Evolutionary conservation across 2,113 vertebrate genomes (phyloP).

Genomic region (Alethe castanea): DNA sequence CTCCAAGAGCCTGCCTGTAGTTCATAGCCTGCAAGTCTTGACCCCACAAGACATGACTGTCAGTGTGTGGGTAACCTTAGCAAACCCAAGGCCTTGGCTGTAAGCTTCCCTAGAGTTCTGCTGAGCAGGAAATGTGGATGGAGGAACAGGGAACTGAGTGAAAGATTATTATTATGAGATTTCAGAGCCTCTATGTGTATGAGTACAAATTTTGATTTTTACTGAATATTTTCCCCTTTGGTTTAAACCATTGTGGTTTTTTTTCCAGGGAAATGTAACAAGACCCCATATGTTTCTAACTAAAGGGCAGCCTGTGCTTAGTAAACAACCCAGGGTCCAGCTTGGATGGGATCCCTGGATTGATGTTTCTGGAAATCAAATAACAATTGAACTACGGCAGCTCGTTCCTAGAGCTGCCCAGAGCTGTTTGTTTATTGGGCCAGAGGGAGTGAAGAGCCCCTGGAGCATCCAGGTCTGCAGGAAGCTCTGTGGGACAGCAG

Average conservation of each 20-base stretch:
- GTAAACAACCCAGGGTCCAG: neutral
- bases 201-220: neutral
- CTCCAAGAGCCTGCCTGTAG: neutral
- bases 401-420: neutral
- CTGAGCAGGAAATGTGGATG: neutral
- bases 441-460: neutral
- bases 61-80: neutral
- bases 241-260: neutral
- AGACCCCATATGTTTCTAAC: slow-evolving; percentile 33
- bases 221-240: neutral
- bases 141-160: neutral
- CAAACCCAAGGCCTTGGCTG: neutral
- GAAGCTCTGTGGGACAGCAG: neutral
- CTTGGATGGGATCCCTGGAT: neutral
- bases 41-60: neutral
- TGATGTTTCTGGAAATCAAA: slow-evolving; percentile 4
- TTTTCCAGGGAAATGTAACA: neutral
- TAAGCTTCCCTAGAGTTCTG: neutral
- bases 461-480: neutral
- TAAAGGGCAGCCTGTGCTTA: slow-evolving; percentile 7
- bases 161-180: neutral
- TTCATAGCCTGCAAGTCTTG: neutral
- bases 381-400: neutral
- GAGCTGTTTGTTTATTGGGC: neutral
- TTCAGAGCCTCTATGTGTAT: neutral